phyloP scores from a whole-genome alignment of 2,797 vertebrate species.

The Dicrostonyx torquatus region DNA sequence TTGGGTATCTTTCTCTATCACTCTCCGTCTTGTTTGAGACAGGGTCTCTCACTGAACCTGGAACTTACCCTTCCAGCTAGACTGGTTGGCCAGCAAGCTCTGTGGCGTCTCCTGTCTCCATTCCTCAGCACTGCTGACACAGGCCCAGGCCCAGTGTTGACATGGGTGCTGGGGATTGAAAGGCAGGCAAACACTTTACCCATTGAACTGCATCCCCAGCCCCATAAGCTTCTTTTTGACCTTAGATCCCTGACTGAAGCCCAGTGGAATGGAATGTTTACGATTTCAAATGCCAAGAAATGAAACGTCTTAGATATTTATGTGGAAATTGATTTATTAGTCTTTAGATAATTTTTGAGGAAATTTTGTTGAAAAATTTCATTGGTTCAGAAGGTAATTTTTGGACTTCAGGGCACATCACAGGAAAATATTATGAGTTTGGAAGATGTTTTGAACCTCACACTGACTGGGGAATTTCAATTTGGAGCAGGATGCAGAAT shows the following conservation, averaged over 20 bases:
- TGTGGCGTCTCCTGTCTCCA: neutral
- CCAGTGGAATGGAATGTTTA: neutral
- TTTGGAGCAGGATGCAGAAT: constrained; percentile 22
- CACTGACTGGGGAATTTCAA: constrained; percentile 13
- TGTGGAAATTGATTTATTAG: neutral
- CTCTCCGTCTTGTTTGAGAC: neutral
- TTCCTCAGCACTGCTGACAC: neutral
- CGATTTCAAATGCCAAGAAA: neutral
- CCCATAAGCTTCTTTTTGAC: neutral
- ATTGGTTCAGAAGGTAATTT: constrained; percentile 45
- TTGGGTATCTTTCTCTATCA: neutral
- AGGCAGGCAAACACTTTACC: neutral
- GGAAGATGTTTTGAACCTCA: constrained; percentile 56
- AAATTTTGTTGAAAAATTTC: neutral
- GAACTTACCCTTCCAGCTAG: neutral
- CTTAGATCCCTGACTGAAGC: neutral
- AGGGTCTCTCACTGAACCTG: neutral
- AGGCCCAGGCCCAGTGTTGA: neutral
- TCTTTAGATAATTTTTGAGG: neutral
- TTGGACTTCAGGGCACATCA: constrained; percentile 51
- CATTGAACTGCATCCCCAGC: neutral
- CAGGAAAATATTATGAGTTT: constrained; percentile 51
- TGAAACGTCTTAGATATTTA: neutral
- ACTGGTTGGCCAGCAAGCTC: neutral
- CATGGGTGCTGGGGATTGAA: neutral